Base-by-base conservation (phyloP, 2,113 vertebrate genomes). In the Rhinogobius similis region DNA sequence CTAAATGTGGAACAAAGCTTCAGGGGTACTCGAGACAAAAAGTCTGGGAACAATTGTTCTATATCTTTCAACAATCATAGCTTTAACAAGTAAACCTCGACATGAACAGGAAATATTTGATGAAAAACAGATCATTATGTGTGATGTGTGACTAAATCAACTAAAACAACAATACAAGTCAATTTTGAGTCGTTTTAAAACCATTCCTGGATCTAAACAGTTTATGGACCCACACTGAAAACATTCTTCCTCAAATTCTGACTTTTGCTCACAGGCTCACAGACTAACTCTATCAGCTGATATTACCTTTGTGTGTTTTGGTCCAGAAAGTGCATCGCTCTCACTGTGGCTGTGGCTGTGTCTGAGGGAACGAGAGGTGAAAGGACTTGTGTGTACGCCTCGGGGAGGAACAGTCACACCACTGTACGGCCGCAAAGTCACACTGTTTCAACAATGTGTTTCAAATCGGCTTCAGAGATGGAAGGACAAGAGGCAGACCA, bases 321-420 rank as follows among this genome's bases (percentile, higher is more conserved):
- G 81, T 76, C 88, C 82, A 86, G 84, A 86, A 84, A 82, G 86
- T 82, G 82, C 83, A 83, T 84, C 83, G 77, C 72, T 72, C 48
- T 64, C 65, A 65, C 69, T 50, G 46, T 55, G 32, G 32, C 32
- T 5, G 32, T 7, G 43, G 16, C 32, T 59, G 26, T 52, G 52
- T 67, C 24, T 44, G 39, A 55, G 59, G 46, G 78, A 41, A 24
- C 50, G 76, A 80, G 39, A 74, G 56, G 70, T 70, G 63, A 36
- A 68, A 75, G 71, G 75, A 72, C 63, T 72, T 67, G 74, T 78
- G 74, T 78, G 72, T 82, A 50, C 29, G 75, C 82, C 76, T 75
- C 38, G 0, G 66, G 78, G 84, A 78, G 67, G 79, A 73, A 55
- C 63, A 76, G 84, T 79, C 82, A 74, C 23, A 36, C 27, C 20